Evolutionary conservation across 30 jellyfish, hydroid and myxozoan species (phyloP).

Genomic region (Aurelia sp.): DNA sequence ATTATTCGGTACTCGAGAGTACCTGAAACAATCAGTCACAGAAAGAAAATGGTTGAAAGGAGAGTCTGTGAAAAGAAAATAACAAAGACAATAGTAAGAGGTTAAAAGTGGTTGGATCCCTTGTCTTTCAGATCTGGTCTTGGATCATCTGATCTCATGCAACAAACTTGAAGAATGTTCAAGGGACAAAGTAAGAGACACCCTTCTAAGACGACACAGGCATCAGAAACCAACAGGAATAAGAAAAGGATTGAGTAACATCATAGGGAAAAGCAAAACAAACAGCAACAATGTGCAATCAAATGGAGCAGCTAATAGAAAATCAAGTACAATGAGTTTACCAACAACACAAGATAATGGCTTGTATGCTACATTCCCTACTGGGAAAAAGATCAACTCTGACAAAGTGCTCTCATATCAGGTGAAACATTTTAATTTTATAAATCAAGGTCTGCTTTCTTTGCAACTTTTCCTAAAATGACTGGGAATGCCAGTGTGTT

Average conservation of each 20-base stretch:
- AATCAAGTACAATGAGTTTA: slow-evolving; percentile 41
- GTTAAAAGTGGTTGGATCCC: too few relatives aligned
- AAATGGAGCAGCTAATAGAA: slow-evolving; percentile 7
- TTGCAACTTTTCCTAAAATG: too few relatives aligned
- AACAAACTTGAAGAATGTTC: slow-evolving; percentile 89
- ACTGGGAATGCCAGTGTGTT: too few relatives aligned
- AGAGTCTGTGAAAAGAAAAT: too few relatives aligned
- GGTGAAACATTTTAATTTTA: background rate
- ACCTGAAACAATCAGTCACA: too few relatives aligned
- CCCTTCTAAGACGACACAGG: slow-evolving; percentile 86
- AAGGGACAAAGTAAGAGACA: slow-evolving; percentile 84
- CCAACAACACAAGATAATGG: slow-evolving; percentile 40
- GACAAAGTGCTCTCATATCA: slow-evolving; percentile 29
- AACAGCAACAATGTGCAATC: slow-evolving; percentile 6
- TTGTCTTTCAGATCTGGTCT: slow-evolving; percentile 65
- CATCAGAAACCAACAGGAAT: slow-evolving; percentile 91
- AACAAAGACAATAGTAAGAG: too few relatives aligned
- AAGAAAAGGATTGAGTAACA: slow-evolving; percentile 84
- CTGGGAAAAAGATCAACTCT: slow-evolving; percentile 31
- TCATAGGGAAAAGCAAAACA: slow-evolving; percentile 69
- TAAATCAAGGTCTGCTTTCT: too few relatives aligned
- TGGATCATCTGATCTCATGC: slow-evolving; percentile 87
- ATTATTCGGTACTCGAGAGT: too few relatives aligned
- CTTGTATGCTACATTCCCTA: slow-evolving; percentile 27
- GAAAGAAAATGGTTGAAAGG: too few relatives aligned